Evolutionary conservation across 2,888 invertebrate species (phyloP).

Genomic region (Leptura quadrifasciata): DNA sequence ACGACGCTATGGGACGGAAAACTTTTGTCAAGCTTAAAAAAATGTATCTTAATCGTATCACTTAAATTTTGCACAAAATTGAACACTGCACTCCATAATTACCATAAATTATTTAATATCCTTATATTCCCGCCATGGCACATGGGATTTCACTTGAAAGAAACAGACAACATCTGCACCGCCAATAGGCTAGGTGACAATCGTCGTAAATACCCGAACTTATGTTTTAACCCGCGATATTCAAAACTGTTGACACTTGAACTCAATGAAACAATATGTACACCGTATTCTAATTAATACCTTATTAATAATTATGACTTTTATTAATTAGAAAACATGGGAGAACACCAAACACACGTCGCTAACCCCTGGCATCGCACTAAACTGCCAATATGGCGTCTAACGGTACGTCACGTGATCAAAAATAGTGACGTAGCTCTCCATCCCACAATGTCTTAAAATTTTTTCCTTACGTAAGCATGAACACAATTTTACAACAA

Average conservation of each 20-base stretch:
- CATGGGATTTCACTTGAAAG: conserved; percentile 68
- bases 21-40: conserved; percentile 52
- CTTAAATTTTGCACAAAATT: conserved; percentile 35
- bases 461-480: conserved; percentile 73
- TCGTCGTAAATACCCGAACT: conserved; percentile 74
- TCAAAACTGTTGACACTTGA: conserved; percentile 67
- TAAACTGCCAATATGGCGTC: conserved; percentile 78
- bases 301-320: conserved; percentile 52
- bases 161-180: conserved; percentile 73
- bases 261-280: conserved; percentile 49
- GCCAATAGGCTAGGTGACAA: conserved; percentile 72
- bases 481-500: conserved; percentile 63
- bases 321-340: conserved; percentile 55
- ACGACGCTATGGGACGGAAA: conserved; percentile 61
- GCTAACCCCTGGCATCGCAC: conserved; percentile 75
- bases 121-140: conserved; percentile 67
- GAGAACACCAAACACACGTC: conserved; percentile 69
- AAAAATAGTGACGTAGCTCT: conserved; percentile 74
- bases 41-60: neutral
- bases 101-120: conserved; percentile 61
- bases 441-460: conserved; percentile 70
- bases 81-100: conserved; percentile 53
- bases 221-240: conserved; percentile 70
- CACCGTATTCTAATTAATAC: conserved; percentile 44
- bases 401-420: conserved; percentile 77